Conservation (phyloP, 2,113 vertebrate genomes). For the Chrysemys picta region DNA sequence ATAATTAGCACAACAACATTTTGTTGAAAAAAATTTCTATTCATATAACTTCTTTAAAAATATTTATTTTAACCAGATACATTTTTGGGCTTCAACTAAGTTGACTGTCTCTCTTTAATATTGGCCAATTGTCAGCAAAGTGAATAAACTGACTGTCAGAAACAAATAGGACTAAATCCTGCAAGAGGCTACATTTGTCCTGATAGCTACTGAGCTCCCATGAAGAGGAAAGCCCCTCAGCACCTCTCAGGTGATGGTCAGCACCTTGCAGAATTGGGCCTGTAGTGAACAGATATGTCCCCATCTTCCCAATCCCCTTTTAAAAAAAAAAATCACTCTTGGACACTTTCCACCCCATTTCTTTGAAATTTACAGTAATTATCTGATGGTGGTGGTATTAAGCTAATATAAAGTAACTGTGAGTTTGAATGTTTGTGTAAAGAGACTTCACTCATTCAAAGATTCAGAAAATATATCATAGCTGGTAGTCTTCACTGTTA, state of each 20-base stretch:
- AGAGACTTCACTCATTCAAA: neutral
- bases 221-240: neutral
- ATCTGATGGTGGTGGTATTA: neutral
- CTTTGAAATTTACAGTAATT: neutral
- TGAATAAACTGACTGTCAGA: neutral
- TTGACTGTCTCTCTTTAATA: neutral
- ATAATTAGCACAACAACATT: neutral
- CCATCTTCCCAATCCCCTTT: neutral
- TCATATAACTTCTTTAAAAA: neutral
- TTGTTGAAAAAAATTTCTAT: neutral
- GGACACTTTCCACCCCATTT: neutral
- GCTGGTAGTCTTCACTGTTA: neutral
- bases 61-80: neutral
- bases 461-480: neutral
- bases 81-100: neutral
- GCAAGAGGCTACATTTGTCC: neutral
- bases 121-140: neutral
- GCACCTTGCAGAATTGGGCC: neutral
- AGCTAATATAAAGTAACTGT: neutral
- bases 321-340: neutral
- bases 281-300: neutral
- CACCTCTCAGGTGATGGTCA: neutral
- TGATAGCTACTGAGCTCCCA: neutral
- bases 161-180: neutral
- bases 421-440: neutral